Conservation (phyloP, 1,140 invertebrate genomes). For the Drosophila paulistorum region DNA sequence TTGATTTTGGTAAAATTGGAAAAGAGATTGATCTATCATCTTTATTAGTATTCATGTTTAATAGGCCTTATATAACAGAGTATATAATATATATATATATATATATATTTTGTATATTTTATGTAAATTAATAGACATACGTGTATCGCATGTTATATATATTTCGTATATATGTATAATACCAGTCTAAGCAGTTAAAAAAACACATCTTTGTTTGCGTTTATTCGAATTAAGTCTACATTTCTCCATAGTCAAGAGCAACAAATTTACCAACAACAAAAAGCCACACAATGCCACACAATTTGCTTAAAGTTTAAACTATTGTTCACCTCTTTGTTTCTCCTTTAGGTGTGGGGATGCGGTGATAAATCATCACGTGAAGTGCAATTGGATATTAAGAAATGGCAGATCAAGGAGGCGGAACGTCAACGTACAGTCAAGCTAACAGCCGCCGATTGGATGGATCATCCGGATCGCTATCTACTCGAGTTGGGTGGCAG, state of each 20-base stretch:
- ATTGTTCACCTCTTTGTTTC: slow-evolving; percentile 17
- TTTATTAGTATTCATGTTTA: slow-evolving; percentile 49
- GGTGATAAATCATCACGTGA: slow-evolving; percentile 90
- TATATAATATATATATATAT: slow-evolving; percentile 46
- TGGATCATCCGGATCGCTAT: slow-evolving; percentile 94
- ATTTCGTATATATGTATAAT: slow-evolving; percentile 14
- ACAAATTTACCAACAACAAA: slow-evolving; percentile 68
- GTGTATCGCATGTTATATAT: slow-evolving; percentile 41
- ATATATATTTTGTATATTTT: slow-evolving; percentile 35
- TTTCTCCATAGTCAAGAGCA: slow-evolving; percentile 55
- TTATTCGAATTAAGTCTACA: slow-evolving; percentile 64
- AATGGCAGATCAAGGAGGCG: slow-evolving; percentile 94
- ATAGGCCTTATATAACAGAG: slow-evolving; percentile 72
- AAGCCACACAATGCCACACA: slow-evolving; percentile 47
- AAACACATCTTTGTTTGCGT: slow-evolving; percentile 32
- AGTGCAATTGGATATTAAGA: slow-evolving; percentile 93
- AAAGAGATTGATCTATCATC: background rate
- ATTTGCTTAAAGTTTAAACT: background rate
- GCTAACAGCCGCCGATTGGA: slow-evolving; percentile 92
- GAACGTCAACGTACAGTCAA: slow-evolving; percentile 92
- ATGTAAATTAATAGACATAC: slow-evolving; percentile 64
- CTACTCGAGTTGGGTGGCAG: slow-evolving; percentile 93
- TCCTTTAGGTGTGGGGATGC: slow-evolving; percentile 91
- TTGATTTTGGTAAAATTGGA: background rate
- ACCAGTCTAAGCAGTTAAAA: slow-evolving; percentile 71